Percentiles rank a stretch among this genome's conserved stretches.
These are phyloP conservation scores for Acronicta psi DNA, from an alignment of 2,888 invertebrate genomes.

Conservation along the genomic window DNA sequence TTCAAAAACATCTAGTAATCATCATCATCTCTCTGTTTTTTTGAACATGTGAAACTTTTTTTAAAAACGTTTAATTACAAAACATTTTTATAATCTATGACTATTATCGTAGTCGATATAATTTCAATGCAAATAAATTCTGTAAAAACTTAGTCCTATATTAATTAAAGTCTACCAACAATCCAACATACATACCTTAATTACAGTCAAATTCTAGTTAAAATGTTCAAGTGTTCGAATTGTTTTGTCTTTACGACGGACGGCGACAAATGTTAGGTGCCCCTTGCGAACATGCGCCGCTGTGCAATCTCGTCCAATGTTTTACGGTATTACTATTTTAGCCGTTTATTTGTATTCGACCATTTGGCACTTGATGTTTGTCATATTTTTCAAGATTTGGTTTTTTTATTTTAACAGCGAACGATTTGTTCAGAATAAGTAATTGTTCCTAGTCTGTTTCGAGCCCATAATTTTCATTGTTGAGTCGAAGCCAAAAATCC, in stretches of 20 bases:
- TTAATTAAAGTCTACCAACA: constrained; percentile 29
- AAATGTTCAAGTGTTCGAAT: constrained; percentile 3
- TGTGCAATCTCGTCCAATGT: constrained; percentile 34
- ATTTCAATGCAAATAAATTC: no score
- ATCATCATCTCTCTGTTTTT: no score
- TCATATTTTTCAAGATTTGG: no score
- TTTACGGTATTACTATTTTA: constrained; percentile 24
- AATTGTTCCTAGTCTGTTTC: no score
- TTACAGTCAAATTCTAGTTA: constrained; percentile 29
- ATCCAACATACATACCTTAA: constrained; percentile 9
- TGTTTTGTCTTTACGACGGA: constrained; percentile 37
- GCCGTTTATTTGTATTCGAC: constrained; percentile 26
- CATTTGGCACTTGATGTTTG: constrained; percentile 8
- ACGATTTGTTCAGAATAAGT: no score
- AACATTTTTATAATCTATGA: no score
- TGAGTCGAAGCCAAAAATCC: no score
- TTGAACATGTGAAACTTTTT: no score
- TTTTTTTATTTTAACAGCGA: neutral
- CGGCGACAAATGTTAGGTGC: constrained; percentile 25
- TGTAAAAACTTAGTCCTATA: neutral
- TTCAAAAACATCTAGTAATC: no score
- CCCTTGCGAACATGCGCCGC: constrained; percentile 3
- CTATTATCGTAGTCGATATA: no score
- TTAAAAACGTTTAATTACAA: no score
- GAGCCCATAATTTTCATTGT: no score